phyloP scores from a whole-genome alignment of 2,888 invertebrate species.

The Saturnia japonica region DNA sequence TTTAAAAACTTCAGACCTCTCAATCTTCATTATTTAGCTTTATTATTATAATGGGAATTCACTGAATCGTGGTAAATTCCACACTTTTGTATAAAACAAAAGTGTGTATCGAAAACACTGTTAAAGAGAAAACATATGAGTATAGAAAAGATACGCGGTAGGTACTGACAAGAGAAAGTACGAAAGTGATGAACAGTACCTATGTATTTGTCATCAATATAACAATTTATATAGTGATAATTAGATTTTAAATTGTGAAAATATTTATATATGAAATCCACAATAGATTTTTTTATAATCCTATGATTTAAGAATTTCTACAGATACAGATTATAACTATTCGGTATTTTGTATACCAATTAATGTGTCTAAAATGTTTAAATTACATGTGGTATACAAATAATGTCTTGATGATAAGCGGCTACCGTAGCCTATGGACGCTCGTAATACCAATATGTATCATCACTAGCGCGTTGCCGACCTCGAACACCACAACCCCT shows the following conservation, averaged over 20 bases:
- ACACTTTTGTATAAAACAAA: neutral
- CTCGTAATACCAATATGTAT: too few relatives aligned
- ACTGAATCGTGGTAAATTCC: neutral
- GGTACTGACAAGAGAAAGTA: neutral
- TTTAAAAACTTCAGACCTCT: neutral
- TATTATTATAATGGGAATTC: neutral
- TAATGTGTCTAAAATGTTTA: too few relatives aligned
- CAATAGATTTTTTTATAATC: neutral
- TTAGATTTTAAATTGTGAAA: neutral
- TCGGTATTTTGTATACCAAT: neutral
- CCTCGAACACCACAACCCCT: too few relatives aligned
- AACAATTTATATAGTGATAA: neutral
- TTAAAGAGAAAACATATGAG: slow-evolving; percentile 1
- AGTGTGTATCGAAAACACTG: neutral
- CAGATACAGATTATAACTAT: too few relatives aligned
- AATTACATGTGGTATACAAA: too few relatives aligned
- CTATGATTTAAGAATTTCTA: neutral
- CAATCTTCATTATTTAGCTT: neutral
- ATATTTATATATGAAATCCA: neutral
- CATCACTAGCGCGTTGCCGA: too few relatives aligned
- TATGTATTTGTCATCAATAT: neutral
- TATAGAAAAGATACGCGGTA: neutral
- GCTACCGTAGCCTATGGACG: too few relatives aligned
- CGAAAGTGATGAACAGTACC: neutral
- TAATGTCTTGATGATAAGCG: too few relatives aligned